Base-by-base conservation (phyloP, 2,888 invertebrate species). In the Dryocosmus kuriphilus region DNA sequence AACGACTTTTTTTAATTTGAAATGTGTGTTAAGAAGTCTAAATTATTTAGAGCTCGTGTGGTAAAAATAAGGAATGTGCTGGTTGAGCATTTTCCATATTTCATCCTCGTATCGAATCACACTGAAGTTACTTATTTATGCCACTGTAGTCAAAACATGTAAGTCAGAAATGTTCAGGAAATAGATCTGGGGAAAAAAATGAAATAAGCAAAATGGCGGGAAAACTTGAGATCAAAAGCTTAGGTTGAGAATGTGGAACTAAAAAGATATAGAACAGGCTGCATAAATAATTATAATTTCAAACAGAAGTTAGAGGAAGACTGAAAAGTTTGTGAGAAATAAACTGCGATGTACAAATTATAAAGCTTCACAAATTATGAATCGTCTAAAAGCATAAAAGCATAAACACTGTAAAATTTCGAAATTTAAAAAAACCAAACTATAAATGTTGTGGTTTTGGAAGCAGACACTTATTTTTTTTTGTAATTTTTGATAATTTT, bases 31-130 rank as follows among this genome's bases (percentile, higher is more conserved):
- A 30, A 51, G 27, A 63, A 63, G 35, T 63, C 46, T 41, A 46
- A 71, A 71, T 46, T 51, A 71, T 46, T 41, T 27, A 71, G 67
- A 71, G 67, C 46, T 63, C 32, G 2, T 19, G 35, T 63, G 63
- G 27, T 27, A 19, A 71, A 71, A 71, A 46, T 9, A 9, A 41
- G 67, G 67, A 71, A 71, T 71, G 67, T 71, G 67, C 67, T 71
- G 67, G 5, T 24, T 46, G 46, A 16, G 24, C 67, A 46, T 30
- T 71, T 46, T 71, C 67, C 46, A 51, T 51, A 27, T 71, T 71
- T 46, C 67, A 71, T 46, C 27, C 67, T 71, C 19, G 51, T 46
- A 71, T 30, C 46, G 9, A 16, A 71, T 60, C 60, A 24, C 14
- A 60, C 19, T 27, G 67, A 46, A 41, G 67, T 67, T 24, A 16